Base-by-base conservation (phyloP, 2,888 invertebrate species). In the Eristalinus sepulchralis region DNA sequence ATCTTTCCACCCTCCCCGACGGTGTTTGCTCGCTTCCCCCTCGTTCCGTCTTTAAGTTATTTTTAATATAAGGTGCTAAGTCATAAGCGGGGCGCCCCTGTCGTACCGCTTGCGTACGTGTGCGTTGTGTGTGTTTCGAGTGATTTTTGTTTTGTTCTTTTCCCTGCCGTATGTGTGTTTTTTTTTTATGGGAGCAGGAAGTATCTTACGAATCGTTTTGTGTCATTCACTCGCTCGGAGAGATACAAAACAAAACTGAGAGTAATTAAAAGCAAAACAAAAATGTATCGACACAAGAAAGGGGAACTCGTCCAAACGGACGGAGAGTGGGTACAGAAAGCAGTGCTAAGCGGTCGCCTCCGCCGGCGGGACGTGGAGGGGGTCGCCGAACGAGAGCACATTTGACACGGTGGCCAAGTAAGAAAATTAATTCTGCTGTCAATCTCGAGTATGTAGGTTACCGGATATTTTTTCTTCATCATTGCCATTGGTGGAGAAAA, bases 201-300 rank as follows among this genome's bases (percentile, higher is more conserved):
- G 55, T 78, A 78, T 70, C 34, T 62, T 27, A 78, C 77, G 70
- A 70, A 63, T 78, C 53, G 78, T 78, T 78, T 63, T 57, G 33
- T 78, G 78, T 77, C 77, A 78, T 71, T 71, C 57, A 66, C 66
- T 71, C 64, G 64, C 60, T 9, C 22, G 39, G 34, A 22, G 62
- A 64, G 70, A 33, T 70, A 31, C 36, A 78, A 78, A 78, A 68
- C 33, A 64, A 77, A 77, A 67, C 47, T 24, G 33, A 67, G 68
- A 68, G 66, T 66, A 75, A 75, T 75, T 75, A 66, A 22, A 64
- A 36, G 20, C 34, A 22, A 36, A 39, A 73, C n/a, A 31, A 22
- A 33, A 33, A 68, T 5, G 27, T 27, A 31, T 6, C 17, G 17
- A 17, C 17, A 34, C 6, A 34, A 34, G 34, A 34, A 34, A 34